Conservation (phyloP, 2,888 invertebrate genomes). For the Erebia palarica region DNA sequence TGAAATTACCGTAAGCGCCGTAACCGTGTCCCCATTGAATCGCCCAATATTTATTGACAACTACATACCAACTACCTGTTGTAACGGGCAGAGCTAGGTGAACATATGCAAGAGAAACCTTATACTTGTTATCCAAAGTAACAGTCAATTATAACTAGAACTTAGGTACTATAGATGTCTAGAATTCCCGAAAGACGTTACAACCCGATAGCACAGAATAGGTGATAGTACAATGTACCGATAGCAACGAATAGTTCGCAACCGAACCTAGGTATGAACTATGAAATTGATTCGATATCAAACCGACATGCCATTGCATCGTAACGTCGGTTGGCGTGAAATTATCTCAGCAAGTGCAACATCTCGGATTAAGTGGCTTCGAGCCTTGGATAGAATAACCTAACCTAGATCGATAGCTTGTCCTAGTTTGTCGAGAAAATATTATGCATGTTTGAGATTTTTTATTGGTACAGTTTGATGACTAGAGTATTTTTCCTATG, state of each 20-base stretch:
- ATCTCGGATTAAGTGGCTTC: conserved; percentile 65
- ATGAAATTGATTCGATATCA: conserved; percentile 58
- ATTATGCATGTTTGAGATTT: conserved; percentile 6
- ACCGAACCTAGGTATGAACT: conserved; percentile 59
- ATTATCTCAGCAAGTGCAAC: conserved; percentile 65
- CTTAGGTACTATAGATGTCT: neutral
- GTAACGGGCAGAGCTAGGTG: too few species aligned
- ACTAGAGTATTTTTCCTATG: neutral
- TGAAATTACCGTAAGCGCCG: too few species aligned
- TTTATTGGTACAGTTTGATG: neutral
- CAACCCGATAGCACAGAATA: conserved; percentile 35
- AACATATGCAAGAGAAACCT: neutral
- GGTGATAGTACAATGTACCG: too few species aligned
- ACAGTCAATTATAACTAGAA: neutral
- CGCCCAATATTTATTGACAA: too few species aligned
- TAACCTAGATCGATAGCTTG: conserved; percentile 18
- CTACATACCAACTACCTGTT: too few species aligned
- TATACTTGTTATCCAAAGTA: neutral
- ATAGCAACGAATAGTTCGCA: conserved; percentile 40
- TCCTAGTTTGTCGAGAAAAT: conserved; percentile 17
- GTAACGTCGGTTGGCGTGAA: conserved; percentile 58
- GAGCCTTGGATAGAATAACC: conserved; percentile 43
- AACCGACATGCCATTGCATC: conserved; percentile 46
- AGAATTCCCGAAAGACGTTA: conserved; percentile 11
- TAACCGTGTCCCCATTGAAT: too few species aligned